Evolutionary conservation across 2,797 vertebrate species (phyloP).

Genomic region (Chromobotia macracanthus): DNA sequence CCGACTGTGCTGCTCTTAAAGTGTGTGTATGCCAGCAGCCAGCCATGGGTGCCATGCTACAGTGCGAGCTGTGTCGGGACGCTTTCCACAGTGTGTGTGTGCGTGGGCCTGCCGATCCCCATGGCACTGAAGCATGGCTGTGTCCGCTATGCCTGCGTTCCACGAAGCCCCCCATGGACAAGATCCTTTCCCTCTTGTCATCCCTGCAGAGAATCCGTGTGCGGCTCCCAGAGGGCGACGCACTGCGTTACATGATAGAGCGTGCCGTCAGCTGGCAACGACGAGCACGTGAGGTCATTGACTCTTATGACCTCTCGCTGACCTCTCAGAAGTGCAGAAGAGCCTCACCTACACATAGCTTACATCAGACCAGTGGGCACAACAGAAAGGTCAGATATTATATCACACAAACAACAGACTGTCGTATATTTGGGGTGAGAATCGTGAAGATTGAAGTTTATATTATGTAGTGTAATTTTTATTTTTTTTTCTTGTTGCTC

Average conservation of each 20-base stretch:
- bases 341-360: constrained; percentile 68
- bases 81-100: constrained; percentile 91
- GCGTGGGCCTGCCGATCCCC: constrained; percentile 61
- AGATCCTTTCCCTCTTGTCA: constrained; percentile 82
- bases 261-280: constrained; percentile 93
- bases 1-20: constrained; percentile 81
- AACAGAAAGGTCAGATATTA: constrained; percentile 69
- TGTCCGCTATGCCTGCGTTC: constrained; percentile 89
- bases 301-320: constrained; percentile 76
- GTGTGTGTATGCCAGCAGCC: constrained; percentile 91
- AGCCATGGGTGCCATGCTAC: constrained; percentile 90
- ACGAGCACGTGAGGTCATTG: constrained; percentile 81
- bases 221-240: constrained; percentile 92
- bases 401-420: not conserved
- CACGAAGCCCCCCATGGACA: constrained; percentile 85
- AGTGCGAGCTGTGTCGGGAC: constrained; percentile 94
- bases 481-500: too few relatives aligned
- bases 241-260: constrained; percentile 89
- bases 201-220: constrained; percentile 86
- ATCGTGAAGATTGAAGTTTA: too few relatives aligned
- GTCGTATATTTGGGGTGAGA: not conserved
- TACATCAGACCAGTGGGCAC: constrained; percentile 68
- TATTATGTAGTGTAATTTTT: too few relatives aligned
- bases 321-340: constrained; percentile 74
- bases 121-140: constrained; percentile 83